phyloP scores from a whole-genome alignment of 2,113 vertebrate genomes.

The Fregata magnificens region DNA sequence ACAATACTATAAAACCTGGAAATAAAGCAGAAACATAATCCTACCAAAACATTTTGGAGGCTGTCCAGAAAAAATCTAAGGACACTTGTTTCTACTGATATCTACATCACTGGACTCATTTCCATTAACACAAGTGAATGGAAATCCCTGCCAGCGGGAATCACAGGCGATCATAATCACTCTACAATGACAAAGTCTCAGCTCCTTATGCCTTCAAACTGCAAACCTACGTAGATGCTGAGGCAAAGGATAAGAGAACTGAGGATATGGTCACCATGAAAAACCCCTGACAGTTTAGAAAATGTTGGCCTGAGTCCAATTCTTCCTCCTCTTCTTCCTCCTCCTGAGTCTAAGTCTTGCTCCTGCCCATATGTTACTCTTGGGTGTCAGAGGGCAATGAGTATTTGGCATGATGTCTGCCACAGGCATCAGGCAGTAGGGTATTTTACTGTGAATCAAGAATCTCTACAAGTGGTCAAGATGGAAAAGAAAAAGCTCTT shows the following conservation, averaged over 20 bases:
- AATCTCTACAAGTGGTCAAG: background rate
- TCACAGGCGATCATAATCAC: too few species aligned
- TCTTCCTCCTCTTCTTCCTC: background rate
- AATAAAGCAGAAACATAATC: slow-evolving; percentile 22
- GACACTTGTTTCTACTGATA: background rate
- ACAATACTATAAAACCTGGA: background rate
- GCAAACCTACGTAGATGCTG: background rate
- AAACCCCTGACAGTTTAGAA: background rate
- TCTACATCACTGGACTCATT: background rate
- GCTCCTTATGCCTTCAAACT: background rate
- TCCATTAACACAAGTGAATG: background rate
- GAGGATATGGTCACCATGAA: background rate
- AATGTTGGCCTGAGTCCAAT: background rate
- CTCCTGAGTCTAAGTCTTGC: background rate
- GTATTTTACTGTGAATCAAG: background rate
- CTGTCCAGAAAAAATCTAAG: background rate
- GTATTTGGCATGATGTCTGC: background rate
- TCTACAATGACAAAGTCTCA: background rate
- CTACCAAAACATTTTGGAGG: background rate
- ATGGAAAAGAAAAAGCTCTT: background rate
- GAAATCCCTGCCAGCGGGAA: background rate
- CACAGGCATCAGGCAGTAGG: background rate
- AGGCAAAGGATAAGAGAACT: background rate
- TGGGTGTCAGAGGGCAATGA: background rate
- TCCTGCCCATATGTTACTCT: background rate